Base-by-base conservation (phyloP, 2,113 vertebrate genomes). In the Paralichthys olivaceus region DNA sequence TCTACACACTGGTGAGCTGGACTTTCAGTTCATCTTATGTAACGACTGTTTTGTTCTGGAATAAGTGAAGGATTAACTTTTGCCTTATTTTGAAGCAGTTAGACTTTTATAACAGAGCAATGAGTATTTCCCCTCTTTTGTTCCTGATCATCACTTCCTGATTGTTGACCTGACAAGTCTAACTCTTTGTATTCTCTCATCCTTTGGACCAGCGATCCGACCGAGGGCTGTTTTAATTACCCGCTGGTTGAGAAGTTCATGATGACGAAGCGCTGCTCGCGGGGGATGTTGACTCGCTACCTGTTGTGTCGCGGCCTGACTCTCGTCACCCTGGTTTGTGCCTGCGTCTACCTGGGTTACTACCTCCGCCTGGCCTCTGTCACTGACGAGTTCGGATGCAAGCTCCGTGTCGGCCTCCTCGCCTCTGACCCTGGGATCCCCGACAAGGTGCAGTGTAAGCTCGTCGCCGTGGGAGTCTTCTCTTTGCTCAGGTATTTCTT, bases 181-280 rank as follows among this genome's bases (percentile, higher is more conserved):
- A 1, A 37, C 28, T 37, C 34, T 11, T 11, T 37, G 34, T 37
- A 11, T 37, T 37, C 34, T 37, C 34, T 37, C 34, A 37, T 37
- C 34, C 29, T 37, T 37, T 22, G 23, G 15, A 0, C 1, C 79
- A 93, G 92, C 13, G 97, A 98, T 72, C 94, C 95, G 7, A 93
- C 95, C 0, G 97, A 97, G 77, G 96, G 92, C 84, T 92, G 95
- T 75, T 97, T 97, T 73, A 95, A 95, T 43, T 98, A 97, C 75
- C 97, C 98, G 1, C 93, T 99, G 68, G 95, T 98, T 91, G 97
- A 98, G 80, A 96, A 97, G 88, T 99, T 98, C 69, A 90, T 99
- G 92, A 95, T 94, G 91, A 97, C 97, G 0, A 99, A 98, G 86
- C 95, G 94, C 23, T 89, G 57, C 69, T 96, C 95, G 0, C 88